phyloP scores from a whole-genome alignment of 2,888 invertebrate species.

The Notodonta ziczac region DNA sequence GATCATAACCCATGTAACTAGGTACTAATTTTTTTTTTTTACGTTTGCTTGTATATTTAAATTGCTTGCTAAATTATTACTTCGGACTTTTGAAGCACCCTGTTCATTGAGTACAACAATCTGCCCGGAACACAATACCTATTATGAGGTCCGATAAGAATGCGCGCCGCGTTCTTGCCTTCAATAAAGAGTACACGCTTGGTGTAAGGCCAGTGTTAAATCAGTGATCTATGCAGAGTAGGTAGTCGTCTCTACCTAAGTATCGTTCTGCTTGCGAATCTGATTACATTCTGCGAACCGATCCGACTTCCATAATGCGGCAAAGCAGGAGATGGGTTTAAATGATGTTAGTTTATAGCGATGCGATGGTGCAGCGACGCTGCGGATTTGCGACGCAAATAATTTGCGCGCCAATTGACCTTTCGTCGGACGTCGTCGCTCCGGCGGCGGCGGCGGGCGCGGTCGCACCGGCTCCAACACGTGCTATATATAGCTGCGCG shows the following conservation, averaged over 20 bases:
- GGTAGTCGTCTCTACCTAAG: neutral
- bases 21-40: too few relatives aligned
- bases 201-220: slow-evolving; percentile 31
- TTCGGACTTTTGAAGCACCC: too few relatives aligned
- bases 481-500: slow-evolving; percentile 80
- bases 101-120: neutral
- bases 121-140: slow-evolving; percentile 35
- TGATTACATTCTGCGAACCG: slow-evolving; percentile 13
- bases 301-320: slow-evolving; percentile 27
- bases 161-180: slow-evolving; percentile 50
- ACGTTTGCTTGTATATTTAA: too few relatives aligned
- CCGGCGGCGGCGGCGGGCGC: slow-evolving; percentile 64
- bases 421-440: slow-evolving; percentile 78
- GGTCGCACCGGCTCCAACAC: slow-evolving; percentile 74
- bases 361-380: slow-evolving; percentile 64
- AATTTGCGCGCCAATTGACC: slow-evolving; percentile 85
- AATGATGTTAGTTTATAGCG: slow-evolving; percentile 42
- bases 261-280: slow-evolving; percentile 15
- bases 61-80: too few relatives aligned
- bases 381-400: slow-evolving; percentile 82
- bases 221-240: slow-evolving; percentile 31
- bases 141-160: slow-evolving; percentile 56
- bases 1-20: too few relatives aligned
- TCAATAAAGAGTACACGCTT: slow-evolving; percentile 39
- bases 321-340: slow-evolving; percentile 34